Evolutionary conservation across 2,888 invertebrate species (phyloP), one percentile per base, ranked within the genome.

Genomic region (Drosophila birchii): DNA sequence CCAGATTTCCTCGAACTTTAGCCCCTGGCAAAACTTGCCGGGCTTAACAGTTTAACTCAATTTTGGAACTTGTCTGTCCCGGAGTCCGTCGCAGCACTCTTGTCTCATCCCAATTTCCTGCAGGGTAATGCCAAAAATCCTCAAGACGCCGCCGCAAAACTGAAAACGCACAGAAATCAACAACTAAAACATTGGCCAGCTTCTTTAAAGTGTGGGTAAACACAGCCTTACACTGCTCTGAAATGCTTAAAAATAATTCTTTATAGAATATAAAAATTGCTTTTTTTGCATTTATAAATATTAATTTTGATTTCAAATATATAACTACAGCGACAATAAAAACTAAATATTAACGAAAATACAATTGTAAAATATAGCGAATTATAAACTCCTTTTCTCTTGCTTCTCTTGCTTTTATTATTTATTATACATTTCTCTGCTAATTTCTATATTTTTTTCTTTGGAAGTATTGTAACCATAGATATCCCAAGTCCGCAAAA

Each of bases 11-110:
- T 53, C 16, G 16, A 67, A 69, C 74, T 44, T 44, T 39, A 41
- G 29, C 68, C 57, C 43, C 29, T 11, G 49, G 51, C 56, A 41
- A 36, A 67, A 71, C 71, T 72, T 80, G 78, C 73, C 78, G 51
- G 62, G 84, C 81, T 86, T 68, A 81, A 60, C 72, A 39, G 73
- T 88, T 87, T 84, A 83, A 85, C 84, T 85, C 79, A 88, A 85
- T 85, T 84, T 88, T 62, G 76, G 49, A 75, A 81, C 73, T 84
- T 81, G 81, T 83, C 82, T 81, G 88, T 75, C 81, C 57, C 39
- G 14, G n/a, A 39, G 23, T 44, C 43, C 39, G 9, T 47, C 32
- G 41, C 51, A 16, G 23, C 16, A 45, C 34, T 43, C 32, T 43
- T 66, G 75, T 44, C 78, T 67, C 63, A 59, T 57, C 70, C 73